Base-by-base conservation (phyloP, 2,797 vertebrate genomes). In the Chromis chromis region DNA sequence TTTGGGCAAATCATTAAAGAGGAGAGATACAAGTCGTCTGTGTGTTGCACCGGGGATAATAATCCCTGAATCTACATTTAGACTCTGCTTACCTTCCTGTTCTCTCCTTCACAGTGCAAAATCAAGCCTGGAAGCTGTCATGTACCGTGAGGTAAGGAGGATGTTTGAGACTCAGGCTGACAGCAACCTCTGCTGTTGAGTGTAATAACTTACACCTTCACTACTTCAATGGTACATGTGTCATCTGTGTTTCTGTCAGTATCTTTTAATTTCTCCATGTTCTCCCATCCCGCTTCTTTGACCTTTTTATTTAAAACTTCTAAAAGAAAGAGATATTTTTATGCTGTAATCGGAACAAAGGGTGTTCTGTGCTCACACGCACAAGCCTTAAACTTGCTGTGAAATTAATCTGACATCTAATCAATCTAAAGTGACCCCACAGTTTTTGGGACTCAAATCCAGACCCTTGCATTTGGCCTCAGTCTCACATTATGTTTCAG, bases 61-160 rank as follows among this genome's bases (percentile, higher is more conserved):
- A 21, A 14, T 52, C 21, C 16, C 10, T 46, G 5, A 22, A 36
- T 56, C 19, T 36, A 7, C 27, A 27, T 52, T 48, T 9, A 66
- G 8, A 53, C 1, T 52, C 14, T 39, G 1, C 8, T 81, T 7
- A 33, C 54, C 10, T 63, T 17, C 0, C 52, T 68, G 1, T 58
- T 76, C 1, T 88, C 44, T 74, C 11, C 22, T 60, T 60, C 33
- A 28, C 75, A 96, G 95, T 88, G 94, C 95, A 62, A 96, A 96
- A 82, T 96, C 95, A 0, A 96, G 95, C 73, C 88, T 96, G 68
- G 95, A 96, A 81, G 95, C 95, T 3, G 95, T 96, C 57, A 95
- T 96, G 94, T 96, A 96, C 59, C 91, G 95, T 2, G 95, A 96
- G 94, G 95, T 96, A 87, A 94, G 94, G 42, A 28, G 1, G 27